Percentiles rank a stretch among this genome's conserved stretches.
phyloP scores from a whole-genome alignment of 2,888 invertebrate genomes.

The Meteorus cinctellus region DNA sequence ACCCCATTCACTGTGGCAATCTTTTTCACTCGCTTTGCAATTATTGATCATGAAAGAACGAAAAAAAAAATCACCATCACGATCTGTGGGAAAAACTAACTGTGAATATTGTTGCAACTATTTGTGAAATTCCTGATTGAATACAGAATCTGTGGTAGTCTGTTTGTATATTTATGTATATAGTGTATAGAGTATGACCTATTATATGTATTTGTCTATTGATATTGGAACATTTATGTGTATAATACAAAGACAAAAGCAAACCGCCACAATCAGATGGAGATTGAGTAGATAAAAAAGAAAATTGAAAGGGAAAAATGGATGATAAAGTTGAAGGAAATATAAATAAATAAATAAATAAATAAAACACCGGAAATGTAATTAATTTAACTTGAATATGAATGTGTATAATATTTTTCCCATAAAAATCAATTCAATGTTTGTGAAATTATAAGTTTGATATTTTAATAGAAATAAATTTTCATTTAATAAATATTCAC shows the following conservation, averaged over 20 bases:
- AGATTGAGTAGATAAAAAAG: neutral
- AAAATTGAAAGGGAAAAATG: too few relatives aligned
- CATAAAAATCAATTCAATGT: too few relatives aligned
- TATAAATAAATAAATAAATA: too few relatives aligned
- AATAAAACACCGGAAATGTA: too few relatives aligned
- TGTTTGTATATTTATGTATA: neutral
- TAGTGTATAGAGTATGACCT: too few relatives aligned
- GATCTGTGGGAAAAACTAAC: constrained; percentile 10
- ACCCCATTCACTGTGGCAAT: neutral
- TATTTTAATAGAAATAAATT: too few relatives aligned
- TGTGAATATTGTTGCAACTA: constrained; percentile 22
- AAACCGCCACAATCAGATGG: neutral
- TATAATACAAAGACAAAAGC: neutral
- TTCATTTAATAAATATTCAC: too few relatives aligned
- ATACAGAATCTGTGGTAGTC: neutral
- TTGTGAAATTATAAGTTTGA: too few relatives aligned
- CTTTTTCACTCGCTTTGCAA: constrained; percentile 47
- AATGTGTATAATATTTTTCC: too few relatives aligned
- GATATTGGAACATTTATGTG: neutral
- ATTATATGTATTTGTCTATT: too few relatives aligned
- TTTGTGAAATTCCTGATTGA: constrained; percentile 26
- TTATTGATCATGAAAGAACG: constrained; percentile 30
- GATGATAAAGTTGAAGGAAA: too few relatives aligned
- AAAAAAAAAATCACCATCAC: neutral
- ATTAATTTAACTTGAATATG: too few relatives aligned